Evolutionary conservation across 2,113 vertebrate genomes (phyloP).

Genomic region (Sphaerodactylus townsendi): DNA sequence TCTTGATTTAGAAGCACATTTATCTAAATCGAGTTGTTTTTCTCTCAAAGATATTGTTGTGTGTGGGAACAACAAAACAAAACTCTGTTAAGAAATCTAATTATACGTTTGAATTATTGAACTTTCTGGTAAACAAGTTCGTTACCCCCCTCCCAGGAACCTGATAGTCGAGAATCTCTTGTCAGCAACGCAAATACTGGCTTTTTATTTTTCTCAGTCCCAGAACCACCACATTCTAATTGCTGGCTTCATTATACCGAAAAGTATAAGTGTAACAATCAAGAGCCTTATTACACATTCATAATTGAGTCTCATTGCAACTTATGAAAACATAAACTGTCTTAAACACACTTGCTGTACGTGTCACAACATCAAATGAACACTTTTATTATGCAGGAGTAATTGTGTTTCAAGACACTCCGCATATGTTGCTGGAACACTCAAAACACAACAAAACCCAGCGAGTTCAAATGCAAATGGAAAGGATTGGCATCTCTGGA

Average conservation of each 20-base stretch:
- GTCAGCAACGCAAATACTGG: constrained; percentile 75
- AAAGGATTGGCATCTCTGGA: constrained; percentile 50
- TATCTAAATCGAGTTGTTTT: constrained; percentile 41
- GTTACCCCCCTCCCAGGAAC: constrained; percentile 51
- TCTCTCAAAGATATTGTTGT: constrained; percentile 54
- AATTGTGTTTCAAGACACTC: constrained; percentile 80
- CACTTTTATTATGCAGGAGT: constrained; percentile 82
- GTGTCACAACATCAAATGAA: constrained; percentile 79
- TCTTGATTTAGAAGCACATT: constrained; percentile 36
- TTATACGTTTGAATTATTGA: constrained; percentile 79
- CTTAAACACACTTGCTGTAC: constrained; percentile 82
- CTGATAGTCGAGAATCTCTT: constrained; percentile 78
- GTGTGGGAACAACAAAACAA: constrained; percentile 28
- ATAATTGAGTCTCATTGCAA: constrained; percentile 83
- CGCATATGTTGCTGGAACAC: constrained; percentile 76
- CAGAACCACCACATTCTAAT: constrained; percentile 82
- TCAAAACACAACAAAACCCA: constrained; percentile 39
- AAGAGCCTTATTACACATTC: constrained; percentile 83
- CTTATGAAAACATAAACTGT: constrained; percentile 83
- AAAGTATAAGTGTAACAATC: constrained; percentile 82
- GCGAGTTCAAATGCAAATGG: constrained; percentile 59
- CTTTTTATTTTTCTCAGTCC: constrained; percentile 74
- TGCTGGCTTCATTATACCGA: constrained; percentile 82
- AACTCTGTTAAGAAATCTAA: constrained; percentile 72
- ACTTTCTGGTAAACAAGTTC: constrained; percentile 42